Evolutionary conservation across 2,888 invertebrate species (phyloP), one percentile per base, ranked within the genome.

Genomic region (Trissoscelio sp.): DNA sequence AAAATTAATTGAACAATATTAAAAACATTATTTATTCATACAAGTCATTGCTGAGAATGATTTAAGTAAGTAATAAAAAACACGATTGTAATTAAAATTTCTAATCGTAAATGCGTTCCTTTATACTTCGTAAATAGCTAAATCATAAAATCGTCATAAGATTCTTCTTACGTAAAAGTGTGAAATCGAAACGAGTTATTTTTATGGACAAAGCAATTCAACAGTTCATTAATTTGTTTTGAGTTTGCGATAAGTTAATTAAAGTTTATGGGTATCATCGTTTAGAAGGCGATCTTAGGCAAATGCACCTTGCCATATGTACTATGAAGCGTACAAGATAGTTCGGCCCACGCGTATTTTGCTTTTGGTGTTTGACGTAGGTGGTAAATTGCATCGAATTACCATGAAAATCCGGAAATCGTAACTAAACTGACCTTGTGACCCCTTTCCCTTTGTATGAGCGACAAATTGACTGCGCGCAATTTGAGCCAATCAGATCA

Each of bases 381-480:
- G 89, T 88, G 85, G 86, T 82, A 82, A 89, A 89, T 89, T 89
- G 88, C 89, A 84, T 87, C 87, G 87, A 89, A 89, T 89, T 87
- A 85, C 87, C 85, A 86, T 87, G 88, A 88, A 89, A 89, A 89
- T 89, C 88, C 87, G 87, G 88, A 89, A 89, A 88, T 86, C 85
- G 86, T 87, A 72, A 75, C 37, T 70, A 6, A 12, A 42, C 31
- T 60, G 62, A 72, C 60, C 60, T 28, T 51, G 12, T 51, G 64
- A 69, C 44, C 64, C 57, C 37, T 57, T 58, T 58, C 12, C 11
- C 39, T 51, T 3, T 60, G 12, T 48, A 9, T 34, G 24, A 53
- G 46, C 22, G 31, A 39, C 39, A 37, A 39, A 67, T 46, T 28
- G 48, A 64, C 28, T 31, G 64, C 34, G n/a, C 18, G 34, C 18